Evolutionary conservation across 1,140 invertebrate species (phyloP), one percentile per base, ranked within the genome.

Genomic region (Saccostrea glomerata): DNA sequence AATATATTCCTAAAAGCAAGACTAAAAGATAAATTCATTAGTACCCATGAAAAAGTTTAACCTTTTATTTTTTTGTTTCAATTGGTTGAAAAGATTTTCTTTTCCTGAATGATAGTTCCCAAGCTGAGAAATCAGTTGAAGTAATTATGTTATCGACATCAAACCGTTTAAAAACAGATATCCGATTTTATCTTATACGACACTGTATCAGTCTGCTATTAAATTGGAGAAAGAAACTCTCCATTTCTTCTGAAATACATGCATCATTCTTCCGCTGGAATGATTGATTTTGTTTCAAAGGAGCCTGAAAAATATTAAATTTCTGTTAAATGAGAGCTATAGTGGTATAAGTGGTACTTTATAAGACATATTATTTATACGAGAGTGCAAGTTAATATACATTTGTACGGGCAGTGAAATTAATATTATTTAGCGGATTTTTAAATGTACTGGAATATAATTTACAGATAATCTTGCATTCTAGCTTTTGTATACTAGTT

Each of bases 101-200:
- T 30, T 30, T 77, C 30, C 70, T 77, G 70, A 77, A 77, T 77
- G 70, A 77, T 77, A 15, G 23, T 77, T 77, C 70, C 70, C 70
- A 77, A 77, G 70, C 70, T 36, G 70, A 77, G 25, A 13, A 77
- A 77, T 77, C 70, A 12, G 13, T 25, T 77, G 23, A 4, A 77
- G 70, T 77, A 77, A 77, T 77, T 77, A 36, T 77, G 70, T 77
- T 77, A 77, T 77, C 70, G 30, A 77, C 70, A 30, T 77, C 70
- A 77, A 77, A 77, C 70, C 70, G 70, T 77, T 77, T 77, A 30
- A 77, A 36, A 77, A 77, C 70, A 30, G 70, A 77, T 77, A 77
- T 77, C 15, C 30, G 23, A 36, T 30, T 77, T 77, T 77, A 77
- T 77, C 70, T 77, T 23, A 77, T 77, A 77, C 25, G 70, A 77